Conservation (phyloP, 2,888 invertebrate genomes). For the Drosophila mettleri region DNA sequence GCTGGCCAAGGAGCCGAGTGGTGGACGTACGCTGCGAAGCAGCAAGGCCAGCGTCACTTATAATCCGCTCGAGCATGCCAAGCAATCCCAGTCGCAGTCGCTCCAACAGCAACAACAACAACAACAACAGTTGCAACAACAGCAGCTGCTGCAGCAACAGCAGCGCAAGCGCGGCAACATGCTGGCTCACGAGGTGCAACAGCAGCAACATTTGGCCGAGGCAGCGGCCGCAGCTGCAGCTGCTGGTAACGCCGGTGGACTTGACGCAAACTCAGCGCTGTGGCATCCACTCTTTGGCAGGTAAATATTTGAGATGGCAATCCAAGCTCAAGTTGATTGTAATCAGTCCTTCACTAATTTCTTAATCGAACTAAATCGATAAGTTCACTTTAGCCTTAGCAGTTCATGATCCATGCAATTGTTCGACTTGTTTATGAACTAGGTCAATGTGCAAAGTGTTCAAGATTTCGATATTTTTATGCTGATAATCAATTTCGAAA, state of each 20-base stretch:
- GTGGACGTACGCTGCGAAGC: slow-evolving; percentile 62
- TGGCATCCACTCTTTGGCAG: slow-evolving; percentile 95
- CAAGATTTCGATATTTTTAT: not conserved
- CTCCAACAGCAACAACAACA: slow-evolving; percentile 18
- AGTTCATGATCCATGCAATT: not conserved
- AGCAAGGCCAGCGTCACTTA: slow-evolving; percentile 67
- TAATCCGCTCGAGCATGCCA: slow-evolving; percentile 64
- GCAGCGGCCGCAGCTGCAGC: slow-evolving; percentile 49
- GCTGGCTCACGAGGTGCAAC: slow-evolving; percentile 62
- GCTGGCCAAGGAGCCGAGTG: slow-evolving; percentile 45
- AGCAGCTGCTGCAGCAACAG: slow-evolving; percentile 74
- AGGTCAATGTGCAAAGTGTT: not conserved
- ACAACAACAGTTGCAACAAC: slow-evolving; percentile 63
- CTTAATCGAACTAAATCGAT: not conserved
- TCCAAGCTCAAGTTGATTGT: not conserved
- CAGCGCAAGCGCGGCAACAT: slow-evolving; percentile 71
- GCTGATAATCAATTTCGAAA: not conserved
- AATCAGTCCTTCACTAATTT: not conserved
- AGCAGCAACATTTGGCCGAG: slow-evolving; percentile 45
- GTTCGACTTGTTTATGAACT: not conserved
- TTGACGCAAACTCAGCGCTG: slow-evolving; percentile 88
- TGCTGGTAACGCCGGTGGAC: slow-evolving; percentile 85
- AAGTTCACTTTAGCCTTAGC: not conserved
- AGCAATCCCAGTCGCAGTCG: slow-evolving; percentile 55
- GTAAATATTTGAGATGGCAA: slow-evolving; percentile 86